Conservation (phyloP, 35 echinoderm and acorn worm species). For the Lytechinus variegatus region DNA sequence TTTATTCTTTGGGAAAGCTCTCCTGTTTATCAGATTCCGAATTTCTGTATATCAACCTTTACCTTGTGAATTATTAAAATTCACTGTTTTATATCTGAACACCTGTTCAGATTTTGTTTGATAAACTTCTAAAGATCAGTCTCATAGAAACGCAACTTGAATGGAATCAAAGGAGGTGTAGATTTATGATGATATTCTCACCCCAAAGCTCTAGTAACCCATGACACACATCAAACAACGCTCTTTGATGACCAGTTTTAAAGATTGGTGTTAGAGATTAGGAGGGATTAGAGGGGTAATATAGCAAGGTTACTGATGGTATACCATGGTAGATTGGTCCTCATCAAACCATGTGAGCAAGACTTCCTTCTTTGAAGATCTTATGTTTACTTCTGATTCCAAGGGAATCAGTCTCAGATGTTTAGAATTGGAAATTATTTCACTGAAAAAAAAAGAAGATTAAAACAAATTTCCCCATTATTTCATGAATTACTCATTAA, state of each 20-base stretch:
- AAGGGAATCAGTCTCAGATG: too few relatives aligned
- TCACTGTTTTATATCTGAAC: neutral
- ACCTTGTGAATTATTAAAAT: neutral
- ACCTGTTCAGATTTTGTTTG: neutral
- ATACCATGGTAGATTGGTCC: neutral
- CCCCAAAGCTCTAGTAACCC: neutral
- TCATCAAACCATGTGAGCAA: constrained; percentile 30
- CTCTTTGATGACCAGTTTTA: neutral
- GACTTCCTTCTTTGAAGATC: neutral
- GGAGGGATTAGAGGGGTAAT: constrained; percentile 33
- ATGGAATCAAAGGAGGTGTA: neutral
- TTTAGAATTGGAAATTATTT: too few relatives aligned
- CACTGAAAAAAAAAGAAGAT: too few relatives aligned
- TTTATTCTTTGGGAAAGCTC: neutral
- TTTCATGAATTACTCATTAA: too few relatives aligned
- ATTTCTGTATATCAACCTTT: too few relatives aligned
- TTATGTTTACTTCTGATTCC: too few relatives aligned
- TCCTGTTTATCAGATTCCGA: too few relatives aligned
- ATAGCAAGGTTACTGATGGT: neutral
- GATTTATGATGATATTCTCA: neutral
- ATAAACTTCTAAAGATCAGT: neutral
- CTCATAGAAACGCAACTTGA: neutral
- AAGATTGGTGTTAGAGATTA: neutral
- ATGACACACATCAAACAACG: neutral
- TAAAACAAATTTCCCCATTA: too few relatives aligned